Evolutionary conservation across 2,888 invertebrate genomes (phyloP), one percentile per base, ranked within the genome.

Genomic region (Celastrina argiolus): DNA sequence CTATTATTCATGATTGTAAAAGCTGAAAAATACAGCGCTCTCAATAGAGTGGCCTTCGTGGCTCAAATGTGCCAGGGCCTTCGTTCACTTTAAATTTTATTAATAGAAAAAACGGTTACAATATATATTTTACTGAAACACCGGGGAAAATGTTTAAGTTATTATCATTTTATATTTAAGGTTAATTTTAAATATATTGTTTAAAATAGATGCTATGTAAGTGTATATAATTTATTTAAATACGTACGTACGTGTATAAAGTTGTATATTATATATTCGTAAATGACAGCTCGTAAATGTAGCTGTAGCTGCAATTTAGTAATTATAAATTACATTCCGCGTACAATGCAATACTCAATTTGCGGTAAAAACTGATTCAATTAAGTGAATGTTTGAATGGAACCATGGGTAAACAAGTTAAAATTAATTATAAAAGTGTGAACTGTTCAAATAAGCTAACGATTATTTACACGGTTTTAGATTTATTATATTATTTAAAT

Each of bases 311-410:
- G 12, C 14, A 39, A 16, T 16, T 34, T 16, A 34, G 5, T 34
- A n/a, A n/a, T n/a, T n/a, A n/a, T 61, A 2, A 22, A 61, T n/a
- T 61, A 39, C 12, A 22, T 22, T 61, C 22, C 22, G n/a, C 36
- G 12, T 7, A 39, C 39, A 39, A 39, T 39, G 8, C 12, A 18
- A 18, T 61, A 34, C 61, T 18, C 61, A 39, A 39, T 61, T 61
- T 61, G 61, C 39, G 61, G 61, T 39, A 39, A 61, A 31, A 61
- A 61, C 61, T 39, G 61, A 36, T 61, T 61, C 22, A 61, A 39
- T 61, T 18, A 61, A 22, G 39, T 61, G 39, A 61, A 61, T 61
- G 39, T 39, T 61, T 61, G 14, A 61, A 22, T 61, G 61, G 39
- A 12, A 61, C 61, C 22, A 61, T 58, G 16, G 16, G 28, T 61